These are phyloP conservation scores for Acleris sparsana DNA, from an alignment of 2,888 invertebrate genomes.

Conservation along the genomic window DNA sequence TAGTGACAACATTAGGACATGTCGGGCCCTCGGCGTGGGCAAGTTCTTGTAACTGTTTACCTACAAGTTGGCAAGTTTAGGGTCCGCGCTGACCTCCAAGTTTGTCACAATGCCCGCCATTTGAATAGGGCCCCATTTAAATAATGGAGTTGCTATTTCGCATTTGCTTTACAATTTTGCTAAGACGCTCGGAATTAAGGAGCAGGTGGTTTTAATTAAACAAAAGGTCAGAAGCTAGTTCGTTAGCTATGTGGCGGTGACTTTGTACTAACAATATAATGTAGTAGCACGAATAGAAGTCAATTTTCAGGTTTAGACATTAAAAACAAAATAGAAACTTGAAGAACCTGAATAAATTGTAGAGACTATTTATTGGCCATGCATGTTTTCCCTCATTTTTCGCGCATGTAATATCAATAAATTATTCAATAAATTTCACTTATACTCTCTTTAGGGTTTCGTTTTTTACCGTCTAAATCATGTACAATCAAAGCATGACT, in stretches of 20 bases:
- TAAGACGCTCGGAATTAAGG: conserved; percentile 32
- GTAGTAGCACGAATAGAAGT: too few relatives aligned
- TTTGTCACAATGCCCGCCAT: conserved; percentile 36
- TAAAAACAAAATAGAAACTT: too few relatives aligned
- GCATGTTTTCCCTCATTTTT: too few relatives aligned
- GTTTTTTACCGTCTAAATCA: too few relatives aligned
- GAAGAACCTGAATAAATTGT: too few relatives aligned
- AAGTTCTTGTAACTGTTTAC: conserved; percentile 33
- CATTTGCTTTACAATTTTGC: conserved; percentile 36
- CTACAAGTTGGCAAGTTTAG: conserved; percentile 33
- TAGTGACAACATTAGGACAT: conserved; percentile 31
- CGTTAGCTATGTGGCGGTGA: too few relatives aligned
- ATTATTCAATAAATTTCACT: too few relatives aligned
- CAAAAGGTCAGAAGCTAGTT: conserved; percentile 11
- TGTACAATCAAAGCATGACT: not conserved
- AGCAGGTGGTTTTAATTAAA: conserved; percentile 35
- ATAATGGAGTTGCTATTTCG: conserved; percentile 35
- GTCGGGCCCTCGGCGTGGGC: conserved; percentile 23
- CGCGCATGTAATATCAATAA: too few relatives aligned
- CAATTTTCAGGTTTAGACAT: too few relatives aligned
- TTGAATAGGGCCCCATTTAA: conserved; percentile 37
- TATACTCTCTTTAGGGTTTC: too few relatives aligned
- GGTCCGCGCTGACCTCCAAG: conserved; percentile 35
- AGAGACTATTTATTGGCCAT: too few relatives aligned
- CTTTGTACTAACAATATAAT: too few relatives aligned